Conservation (phyloP, 1,140 invertebrate species). For the Lordiphosa stackelbergi region DNA sequence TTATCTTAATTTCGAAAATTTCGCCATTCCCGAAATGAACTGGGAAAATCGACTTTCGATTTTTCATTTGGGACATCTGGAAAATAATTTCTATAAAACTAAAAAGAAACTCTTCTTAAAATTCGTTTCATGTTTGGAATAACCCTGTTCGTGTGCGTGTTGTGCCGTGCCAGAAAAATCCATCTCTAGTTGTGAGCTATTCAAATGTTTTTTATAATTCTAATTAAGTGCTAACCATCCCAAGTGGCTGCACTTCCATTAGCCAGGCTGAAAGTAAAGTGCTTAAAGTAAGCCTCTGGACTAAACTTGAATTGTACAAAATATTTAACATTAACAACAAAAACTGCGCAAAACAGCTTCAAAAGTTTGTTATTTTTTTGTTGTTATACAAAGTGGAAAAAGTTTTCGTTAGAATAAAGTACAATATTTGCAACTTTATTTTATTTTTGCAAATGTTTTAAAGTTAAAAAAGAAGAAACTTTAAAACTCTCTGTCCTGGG, state of each 20-base stretch:
- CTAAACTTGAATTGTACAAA: slow-evolving; percentile 62
- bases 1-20: too few relatives aligned
- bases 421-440: slow-evolving; percentile 62
- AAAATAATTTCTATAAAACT: too few relatives aligned
- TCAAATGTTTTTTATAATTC: not conserved
- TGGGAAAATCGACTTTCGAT: too few relatives aligned
- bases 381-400: slow-evolving; percentile 22
- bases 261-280: slow-evolving; percentile 42
- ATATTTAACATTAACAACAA: slow-evolving; percentile 52
- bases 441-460: slow-evolving; percentile 26
- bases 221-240: not conserved
- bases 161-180: not conserved
- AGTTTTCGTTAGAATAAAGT: slow-evolving; percentile 27
- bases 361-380: slow-evolving; percentile 41
- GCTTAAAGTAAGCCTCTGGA: slow-evolving; percentile 62
- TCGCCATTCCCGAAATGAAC: too few relatives aligned
- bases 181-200: not conserved
- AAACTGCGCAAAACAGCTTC: slow-evolving; percentile 35
- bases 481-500: slow-evolving; percentile 31
- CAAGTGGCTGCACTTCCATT: slow-evolving; percentile 4
- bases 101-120: too few relatives aligned
- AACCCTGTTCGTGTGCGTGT: too few relatives aligned
- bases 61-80: too few relatives aligned
- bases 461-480: slow-evolving; percentile 34
- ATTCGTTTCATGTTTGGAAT: too few relatives aligned